A percentile compares a stretch with the other conserved stretches of the same genome.
Conservation (phyloP, 2,888 invertebrate species). For the Hypomecis punctinalis region DNA sequence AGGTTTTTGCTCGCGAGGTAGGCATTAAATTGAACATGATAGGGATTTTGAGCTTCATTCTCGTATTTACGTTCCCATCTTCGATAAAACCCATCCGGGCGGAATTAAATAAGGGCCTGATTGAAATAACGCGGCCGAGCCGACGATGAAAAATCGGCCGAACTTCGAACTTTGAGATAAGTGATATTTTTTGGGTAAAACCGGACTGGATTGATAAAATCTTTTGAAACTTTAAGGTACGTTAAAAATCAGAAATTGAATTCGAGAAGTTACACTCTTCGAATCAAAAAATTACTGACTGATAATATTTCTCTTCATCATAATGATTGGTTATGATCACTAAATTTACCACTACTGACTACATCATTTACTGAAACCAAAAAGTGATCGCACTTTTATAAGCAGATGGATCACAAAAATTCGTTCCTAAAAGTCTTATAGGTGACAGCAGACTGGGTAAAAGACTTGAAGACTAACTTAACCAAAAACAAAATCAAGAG, state of each 20-base stretch:
- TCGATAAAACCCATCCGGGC: conserved; percentile 50
- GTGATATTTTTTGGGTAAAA: conserved; percentile 38
- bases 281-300: neutral
- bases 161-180: conserved; percentile 43
- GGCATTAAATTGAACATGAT: conserved; percentile 55
- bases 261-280: neutral
- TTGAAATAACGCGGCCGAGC: conserved; percentile 58
- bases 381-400: too few species aligned
- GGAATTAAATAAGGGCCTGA: conserved; percentile 58
- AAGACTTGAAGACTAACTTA: too few species aligned
- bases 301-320: too few species aligned
- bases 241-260: conserved; percentile 21
- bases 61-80: conserved; percentile 53
- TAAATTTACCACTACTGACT: too few species aligned
- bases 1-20: conserved; percentile 47
- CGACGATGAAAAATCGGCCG: conserved; percentile 50
- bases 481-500: too few species aligned
- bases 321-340: too few species aligned
- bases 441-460: too few species aligned
- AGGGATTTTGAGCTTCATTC: conserved; percentile 47
- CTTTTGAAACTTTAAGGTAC: conserved; percentile 41
- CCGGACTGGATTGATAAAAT: conserved; percentile 36
- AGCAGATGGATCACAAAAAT: too few species aligned
- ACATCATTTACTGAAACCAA: too few species aligned
- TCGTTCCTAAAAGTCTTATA: too few species aligned